Evolutionary conservation across 1,140 invertebrate species (phyloP), one percentile per base, ranked within the genome.

Genomic region (Gonatopus flavifemur): DNA sequence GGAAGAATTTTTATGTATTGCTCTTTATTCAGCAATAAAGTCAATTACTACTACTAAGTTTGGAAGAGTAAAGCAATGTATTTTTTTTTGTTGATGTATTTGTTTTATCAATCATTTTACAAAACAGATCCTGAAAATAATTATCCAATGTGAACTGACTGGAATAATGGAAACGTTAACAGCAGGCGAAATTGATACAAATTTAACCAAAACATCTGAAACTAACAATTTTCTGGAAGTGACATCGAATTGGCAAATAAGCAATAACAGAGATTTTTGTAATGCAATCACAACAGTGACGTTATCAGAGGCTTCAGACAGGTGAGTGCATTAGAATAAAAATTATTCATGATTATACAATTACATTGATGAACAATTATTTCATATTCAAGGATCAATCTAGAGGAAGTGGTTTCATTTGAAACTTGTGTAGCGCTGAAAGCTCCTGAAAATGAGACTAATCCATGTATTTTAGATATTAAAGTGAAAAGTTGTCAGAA

Each of bases 381-480:
- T 52, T 59, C 51, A 16, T 32, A n/a, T n/a, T n/a, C n/a, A n/a
- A 78, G 74, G 18, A 59, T 62, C 24, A 59, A 57, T 22, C 43
- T 70, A 1, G 71, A 75, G 19, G 67, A 76, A 35, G 53, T 76
- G 31, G 72, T 70, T 25, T 66, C 62, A 16, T 38, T 68, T 6
- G 53, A 73, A 28, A 69, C 71, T 9, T 74, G 75, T 40, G 47
- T 78, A 7, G 58, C 55, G 35, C 48, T 79, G 15, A 54, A 62
- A 60, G 49, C 66, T 25, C 54, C 44, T 3, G 36, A 49, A 21
- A 40, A 40, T 10, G 56, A 60, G 7, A 40, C 37, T 10, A 70
- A 74, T 30, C 48, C 62, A 12, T 78, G 76, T 40, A 63, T 53
- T 20, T 20, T 78, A 7, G 62, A 74, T 19, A 72, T 78, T 25